A percentile compares a stretch with the other conserved stretches of the same genome.
Conservation (phyloP, 2,113 vertebrate genomes). For the Catharus fuscescens region DNA sequence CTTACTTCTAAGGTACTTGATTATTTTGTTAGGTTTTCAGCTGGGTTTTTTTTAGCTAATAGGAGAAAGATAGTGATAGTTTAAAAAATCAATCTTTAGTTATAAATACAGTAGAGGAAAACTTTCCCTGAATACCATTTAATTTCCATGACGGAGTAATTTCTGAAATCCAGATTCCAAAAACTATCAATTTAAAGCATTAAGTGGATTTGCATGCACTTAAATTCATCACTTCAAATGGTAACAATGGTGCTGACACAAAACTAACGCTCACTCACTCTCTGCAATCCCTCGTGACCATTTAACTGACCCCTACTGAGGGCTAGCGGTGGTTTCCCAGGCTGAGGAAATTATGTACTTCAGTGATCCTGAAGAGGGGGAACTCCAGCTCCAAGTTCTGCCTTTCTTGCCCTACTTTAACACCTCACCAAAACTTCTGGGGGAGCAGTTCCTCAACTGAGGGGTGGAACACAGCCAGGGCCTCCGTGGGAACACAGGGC, state of each 20-base stretch:
- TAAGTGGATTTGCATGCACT: not conserved
- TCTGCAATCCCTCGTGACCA: not conserved
- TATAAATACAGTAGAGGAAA: not conserved
- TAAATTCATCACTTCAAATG: not conserved
- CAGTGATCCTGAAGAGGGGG: not conserved
- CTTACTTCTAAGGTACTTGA: not conserved
- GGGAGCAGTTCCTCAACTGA: not conserved
- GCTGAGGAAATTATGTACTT: not conserved
- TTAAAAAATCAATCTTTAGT: not conserved
- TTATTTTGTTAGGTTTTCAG: not conserved
- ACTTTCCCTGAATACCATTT: not conserved
- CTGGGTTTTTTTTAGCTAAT: not conserved
- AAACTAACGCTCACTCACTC: not conserved
- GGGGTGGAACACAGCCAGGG: not conserved
- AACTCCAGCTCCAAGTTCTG: not conserved
- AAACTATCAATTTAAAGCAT: not conserved
- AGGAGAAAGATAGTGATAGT: not conserved
- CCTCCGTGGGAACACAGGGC: not conserved
- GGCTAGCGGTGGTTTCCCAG: not conserved
- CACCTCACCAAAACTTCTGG: not conserved
- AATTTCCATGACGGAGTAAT: not conserved
- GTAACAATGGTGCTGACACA: not conserved
- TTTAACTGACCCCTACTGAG: not conserved
- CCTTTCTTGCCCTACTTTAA: not conserved
- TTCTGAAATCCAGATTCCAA: constrained; percentile 8